Evolutionary conservation across 2,113 vertebrate genomes (phyloP).

Genomic region (Acanthochromis polyacanthus): DNA sequence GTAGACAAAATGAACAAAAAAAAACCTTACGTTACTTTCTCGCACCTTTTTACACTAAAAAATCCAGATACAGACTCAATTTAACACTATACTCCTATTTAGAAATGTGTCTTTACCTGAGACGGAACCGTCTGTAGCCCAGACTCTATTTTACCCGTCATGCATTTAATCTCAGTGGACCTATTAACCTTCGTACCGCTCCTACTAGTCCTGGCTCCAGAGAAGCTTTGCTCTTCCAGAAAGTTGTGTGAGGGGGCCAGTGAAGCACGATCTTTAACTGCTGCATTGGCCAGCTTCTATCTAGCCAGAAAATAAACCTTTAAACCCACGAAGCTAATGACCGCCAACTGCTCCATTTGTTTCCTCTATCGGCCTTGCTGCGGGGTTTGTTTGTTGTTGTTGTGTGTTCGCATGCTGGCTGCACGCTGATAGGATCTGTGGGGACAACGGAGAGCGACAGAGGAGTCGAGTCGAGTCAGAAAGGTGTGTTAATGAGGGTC

Average conservation of each 20-base stretch:
- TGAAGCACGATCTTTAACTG: conserved; percentile 47
- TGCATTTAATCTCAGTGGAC: conserved; percentile 39
- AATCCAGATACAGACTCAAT: neutral
- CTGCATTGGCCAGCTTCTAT: conserved; percentile 45
- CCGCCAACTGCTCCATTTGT: conserved; percentile 49
- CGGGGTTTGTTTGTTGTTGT: conserved; percentile 39
- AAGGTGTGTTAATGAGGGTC: conserved; percentile 68
- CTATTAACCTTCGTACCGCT: conserved; percentile 47
- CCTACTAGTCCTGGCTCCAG: conserved; percentile 45
- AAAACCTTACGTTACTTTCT: neutral
- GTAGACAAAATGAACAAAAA: neutral
- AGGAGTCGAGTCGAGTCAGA: conserved; percentile 27
- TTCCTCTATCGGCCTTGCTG: conserved; percentile 6
- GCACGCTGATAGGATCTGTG: neutral
- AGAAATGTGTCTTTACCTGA: conserved; percentile 21
- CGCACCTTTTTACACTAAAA: neutral
- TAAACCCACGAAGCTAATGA: conserved; percentile 60
- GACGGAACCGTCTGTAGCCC: conserved; percentile 32
- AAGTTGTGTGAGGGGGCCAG: conserved; percentile 8
- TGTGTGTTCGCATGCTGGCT: conserved; percentile 1
- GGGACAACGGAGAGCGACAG: neutral
- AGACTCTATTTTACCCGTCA: conserved; percentile 22
- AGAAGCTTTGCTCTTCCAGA: conserved; percentile 44
- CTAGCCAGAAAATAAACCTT: conserved; percentile 43
- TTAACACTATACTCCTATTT: neutral